Percentiles rank a stretch among this genome's conserved stretches.
Conservation (phyloP, 2,888 invertebrate species). For the Zonitis immaculata region DNA sequence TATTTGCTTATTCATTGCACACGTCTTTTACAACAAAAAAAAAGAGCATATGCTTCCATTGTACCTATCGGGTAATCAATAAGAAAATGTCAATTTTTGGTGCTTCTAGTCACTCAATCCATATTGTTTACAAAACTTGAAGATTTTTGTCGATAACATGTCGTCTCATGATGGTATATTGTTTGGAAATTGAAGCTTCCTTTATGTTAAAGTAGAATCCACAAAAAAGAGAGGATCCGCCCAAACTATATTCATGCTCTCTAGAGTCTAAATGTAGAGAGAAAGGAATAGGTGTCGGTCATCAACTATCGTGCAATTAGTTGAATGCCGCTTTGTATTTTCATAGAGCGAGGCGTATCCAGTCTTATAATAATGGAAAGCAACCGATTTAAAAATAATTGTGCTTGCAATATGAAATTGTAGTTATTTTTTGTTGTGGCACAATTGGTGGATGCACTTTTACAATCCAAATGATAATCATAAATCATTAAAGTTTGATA, state of each 20-base stretch:
- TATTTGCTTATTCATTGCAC: background rate
- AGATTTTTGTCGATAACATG: too few relatives aligned
- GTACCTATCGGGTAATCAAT: background rate
- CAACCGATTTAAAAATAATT: slow-evolving; percentile 14
- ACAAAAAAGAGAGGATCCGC: slow-evolving; percentile 11
- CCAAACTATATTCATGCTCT: background rate
- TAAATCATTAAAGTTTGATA: too few relatives aligned
- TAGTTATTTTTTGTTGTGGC: too few relatives aligned
- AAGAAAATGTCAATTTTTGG: background rate
- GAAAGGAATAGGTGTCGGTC: slow-evolving; percentile 15
- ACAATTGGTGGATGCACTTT: too few relatives aligned
- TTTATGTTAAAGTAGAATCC: too few relatives aligned
- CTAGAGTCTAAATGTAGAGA: too few relatives aligned
- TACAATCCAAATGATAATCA: background rate
- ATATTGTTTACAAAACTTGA: too few relatives aligned
- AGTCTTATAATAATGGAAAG: too few relatives aligned
- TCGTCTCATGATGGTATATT: too few relatives aligned
- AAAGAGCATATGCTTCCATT: background rate
- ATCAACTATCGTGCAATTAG: slow-evolving; percentile 19
- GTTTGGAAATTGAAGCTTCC: too few relatives aligned
- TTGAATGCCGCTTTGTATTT: slow-evolving; percentile 15
- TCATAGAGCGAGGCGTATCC: slow-evolving; percentile 3
- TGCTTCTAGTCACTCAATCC: too few relatives aligned
- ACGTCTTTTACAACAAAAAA: background rate
- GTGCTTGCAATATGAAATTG: background rate